A percentile compares a stretch with the other conserved stretches of the same genome.
Conservation (phyloP, 2,888 invertebrate species). For the Ethmia dodecea region DNA sequence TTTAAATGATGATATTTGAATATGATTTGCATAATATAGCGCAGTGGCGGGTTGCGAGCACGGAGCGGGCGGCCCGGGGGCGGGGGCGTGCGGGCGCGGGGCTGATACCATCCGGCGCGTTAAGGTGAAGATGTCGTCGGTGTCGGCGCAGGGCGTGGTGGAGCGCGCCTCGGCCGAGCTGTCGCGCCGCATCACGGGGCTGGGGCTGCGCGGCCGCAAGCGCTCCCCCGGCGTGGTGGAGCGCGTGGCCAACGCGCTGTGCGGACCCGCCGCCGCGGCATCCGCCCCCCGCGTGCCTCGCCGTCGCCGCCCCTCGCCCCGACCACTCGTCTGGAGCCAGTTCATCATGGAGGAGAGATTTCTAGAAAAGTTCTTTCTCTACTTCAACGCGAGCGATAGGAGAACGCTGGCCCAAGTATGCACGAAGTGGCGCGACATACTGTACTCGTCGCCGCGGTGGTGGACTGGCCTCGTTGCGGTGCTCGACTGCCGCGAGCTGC, state of each 20-base stretch:
- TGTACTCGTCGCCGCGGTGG: conserved; percentile 91
- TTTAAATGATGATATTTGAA: too few species aligned
- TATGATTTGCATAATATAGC: conserved; percentile 24
- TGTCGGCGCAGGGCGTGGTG: conserved; percentile 93
- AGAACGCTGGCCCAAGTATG: conserved; percentile 90
- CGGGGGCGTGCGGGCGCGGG: conserved; percentile 47
- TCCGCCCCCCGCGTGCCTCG: conserved; percentile 45
- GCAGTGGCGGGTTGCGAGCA: conserved; percentile 72
- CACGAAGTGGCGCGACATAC: conserved; percentile 90
- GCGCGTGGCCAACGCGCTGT: conserved; percentile 91
- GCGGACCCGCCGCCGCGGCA: conserved; percentile 79
- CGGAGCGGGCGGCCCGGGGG: conserved; percentile 38
- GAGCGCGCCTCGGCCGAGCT: conserved; percentile 94
- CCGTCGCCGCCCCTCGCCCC: conserved; percentile 65
- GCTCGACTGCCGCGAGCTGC: conserved; percentile 89
- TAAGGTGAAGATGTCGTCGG: conserved; percentile 84
- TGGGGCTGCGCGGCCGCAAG: conserved; percentile 83
- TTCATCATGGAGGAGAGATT: conserved; percentile 91
- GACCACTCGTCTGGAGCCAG: conserved; percentile 83
- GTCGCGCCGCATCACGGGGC: conserved; percentile 91
- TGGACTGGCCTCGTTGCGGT: conserved; percentile 93
- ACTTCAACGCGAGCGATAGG: conserved; percentile 87
- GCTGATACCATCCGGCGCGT: conserved; percentile 69
- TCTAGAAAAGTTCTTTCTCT: conserved; percentile 89
- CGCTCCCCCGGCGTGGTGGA: conserved; percentile 86